Evolutionary conservation across 2,797 vertebrate genomes (phyloP).

Genomic region (Dipus sagitta): DNA sequence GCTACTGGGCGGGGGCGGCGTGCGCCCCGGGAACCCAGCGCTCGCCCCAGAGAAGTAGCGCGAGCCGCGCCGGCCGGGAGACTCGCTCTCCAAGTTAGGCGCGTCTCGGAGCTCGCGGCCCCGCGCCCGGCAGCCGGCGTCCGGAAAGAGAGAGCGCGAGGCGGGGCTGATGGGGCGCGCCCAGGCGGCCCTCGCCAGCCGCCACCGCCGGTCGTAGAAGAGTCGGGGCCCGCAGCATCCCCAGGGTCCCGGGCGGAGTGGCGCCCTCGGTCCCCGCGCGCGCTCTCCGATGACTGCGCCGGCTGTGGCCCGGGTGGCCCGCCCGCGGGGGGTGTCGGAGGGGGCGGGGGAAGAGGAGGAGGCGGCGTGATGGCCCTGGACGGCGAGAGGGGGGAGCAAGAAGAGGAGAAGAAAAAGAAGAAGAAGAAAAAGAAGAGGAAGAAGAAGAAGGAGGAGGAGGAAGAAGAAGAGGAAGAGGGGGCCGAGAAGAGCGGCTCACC

Average conservation of each 20-base stretch:
- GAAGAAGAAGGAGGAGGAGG: conserved; percentile 79
- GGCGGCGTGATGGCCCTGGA: conserved; percentile 89
- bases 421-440: conserved; percentile 75
- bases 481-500: conserved; percentile 85
- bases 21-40: conserved; percentile 72
- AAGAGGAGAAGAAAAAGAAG: conserved; percentile 82
- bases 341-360: conserved; percentile 83
- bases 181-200: conserved; percentile 61
- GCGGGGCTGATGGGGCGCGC: conserved; percentile 73
- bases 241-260: conserved; percentile 49
- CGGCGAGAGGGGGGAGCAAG: conserved; percentile 85
- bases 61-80: neutral
- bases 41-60: conserved; percentile 64
- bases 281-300: conserved; percentile 63
- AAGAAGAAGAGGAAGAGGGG: conserved; percentile 80
- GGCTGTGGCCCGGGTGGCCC: conserved; percentile 54
- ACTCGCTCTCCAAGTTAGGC: conserved; percentile 77
- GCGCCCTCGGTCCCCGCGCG: conserved; percentile 53
- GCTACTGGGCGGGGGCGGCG: conserved; percentile 72
- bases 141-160: conserved; percentile 60
- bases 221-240: conserved; percentile 45
- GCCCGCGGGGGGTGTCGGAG: conserved; percentile 79
- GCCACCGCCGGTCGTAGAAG: conserved; percentile 76
- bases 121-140: neutral
- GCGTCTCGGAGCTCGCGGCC: conserved; percentile 55